Conservation (phyloP, 1,140 invertebrate species). For the Heliothis subflexa region DNA sequence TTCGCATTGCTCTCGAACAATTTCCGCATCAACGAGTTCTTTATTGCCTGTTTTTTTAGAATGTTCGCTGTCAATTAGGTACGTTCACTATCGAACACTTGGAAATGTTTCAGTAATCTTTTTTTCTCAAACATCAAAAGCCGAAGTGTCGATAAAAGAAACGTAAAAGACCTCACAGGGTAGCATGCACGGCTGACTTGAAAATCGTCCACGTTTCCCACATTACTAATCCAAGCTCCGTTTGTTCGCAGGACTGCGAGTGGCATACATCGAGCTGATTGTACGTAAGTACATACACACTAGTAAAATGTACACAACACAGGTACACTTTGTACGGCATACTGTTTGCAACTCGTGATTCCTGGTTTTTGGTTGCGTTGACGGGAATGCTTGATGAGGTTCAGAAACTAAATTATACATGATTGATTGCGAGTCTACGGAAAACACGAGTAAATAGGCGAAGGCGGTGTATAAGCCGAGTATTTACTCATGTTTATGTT, state of each 20-base stretch:
- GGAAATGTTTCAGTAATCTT: background rate
- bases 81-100: background rate
- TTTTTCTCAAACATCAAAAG: conserved; percentile 12
- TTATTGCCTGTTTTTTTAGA: background rate
- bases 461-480: background rate
- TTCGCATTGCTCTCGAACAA: background rate
- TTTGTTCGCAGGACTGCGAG: conserved; percentile 44
- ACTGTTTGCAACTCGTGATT: conserved; percentile 39
- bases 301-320: conserved; percentile 15
- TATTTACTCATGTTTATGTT: background rate
- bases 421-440: conserved; percentile 29
- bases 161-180: background rate
- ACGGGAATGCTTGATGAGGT: conserved; percentile 37
- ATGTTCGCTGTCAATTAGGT: background rate
- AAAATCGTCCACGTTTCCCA: conserved; percentile 23
- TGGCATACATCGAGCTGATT: conserved; percentile 44
- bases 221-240: conserved; percentile 33
- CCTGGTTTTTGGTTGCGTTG: conserved; percentile 38
- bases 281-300: conserved; percentile 32
- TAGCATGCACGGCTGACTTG: conserved; percentile 9
- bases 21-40: background rate
- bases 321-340: background rate
- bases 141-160: conserved; percentile 16
- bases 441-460: conserved; percentile 21
- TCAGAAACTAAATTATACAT: conserved; percentile 34